Percentiles rank a stretch among this genome's conserved stretches.
Conservation (phyloP, 2,113 vertebrate genomes). For the Crotalus horridus region DNA sequence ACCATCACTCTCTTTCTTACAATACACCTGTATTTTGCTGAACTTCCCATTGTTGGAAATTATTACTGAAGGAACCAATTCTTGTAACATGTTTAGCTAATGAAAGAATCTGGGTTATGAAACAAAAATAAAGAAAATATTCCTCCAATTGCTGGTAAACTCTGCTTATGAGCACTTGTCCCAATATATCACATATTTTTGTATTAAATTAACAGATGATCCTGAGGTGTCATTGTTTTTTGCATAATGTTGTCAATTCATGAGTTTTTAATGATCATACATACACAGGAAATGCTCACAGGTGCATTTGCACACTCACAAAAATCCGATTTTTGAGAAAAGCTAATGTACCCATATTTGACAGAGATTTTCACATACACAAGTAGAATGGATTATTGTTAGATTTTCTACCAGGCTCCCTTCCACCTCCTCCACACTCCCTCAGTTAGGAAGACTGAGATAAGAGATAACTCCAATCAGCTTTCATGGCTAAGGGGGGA, state of each 20-base stretch:
- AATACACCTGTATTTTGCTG: background rate
- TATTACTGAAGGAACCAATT: slow-evolving; percentile 1
- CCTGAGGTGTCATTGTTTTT: background rate
- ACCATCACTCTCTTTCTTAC: background rate
- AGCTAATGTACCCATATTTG: too few relatives aligned
- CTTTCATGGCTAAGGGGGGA: too few relatives aligned
- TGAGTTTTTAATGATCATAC: background rate
- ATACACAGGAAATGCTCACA: background rate
- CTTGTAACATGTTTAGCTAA: background rate
- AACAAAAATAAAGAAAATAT: background rate
- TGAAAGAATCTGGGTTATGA: background rate
- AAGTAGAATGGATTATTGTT: too few relatives aligned
- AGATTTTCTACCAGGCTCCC: too few relatives aligned
- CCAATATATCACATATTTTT: too few relatives aligned
- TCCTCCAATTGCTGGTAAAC: background rate
- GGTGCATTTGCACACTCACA: background rate
- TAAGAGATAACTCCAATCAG: too few relatives aligned
- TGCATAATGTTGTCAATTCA: background rate
- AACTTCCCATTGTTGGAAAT: background rate
- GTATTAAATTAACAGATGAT: background rate
- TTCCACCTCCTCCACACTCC: too few relatives aligned
- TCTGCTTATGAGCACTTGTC: background rate
- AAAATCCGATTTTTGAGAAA: background rate
- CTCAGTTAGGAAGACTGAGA: too few relatives aligned
- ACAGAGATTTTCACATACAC: too few relatives aligned